Evolutionary conservation across 2,888 invertebrate genomes (phyloP), one percentile per base, ranked within the genome.

Genomic region (Pimpla rufipes): DNA sequence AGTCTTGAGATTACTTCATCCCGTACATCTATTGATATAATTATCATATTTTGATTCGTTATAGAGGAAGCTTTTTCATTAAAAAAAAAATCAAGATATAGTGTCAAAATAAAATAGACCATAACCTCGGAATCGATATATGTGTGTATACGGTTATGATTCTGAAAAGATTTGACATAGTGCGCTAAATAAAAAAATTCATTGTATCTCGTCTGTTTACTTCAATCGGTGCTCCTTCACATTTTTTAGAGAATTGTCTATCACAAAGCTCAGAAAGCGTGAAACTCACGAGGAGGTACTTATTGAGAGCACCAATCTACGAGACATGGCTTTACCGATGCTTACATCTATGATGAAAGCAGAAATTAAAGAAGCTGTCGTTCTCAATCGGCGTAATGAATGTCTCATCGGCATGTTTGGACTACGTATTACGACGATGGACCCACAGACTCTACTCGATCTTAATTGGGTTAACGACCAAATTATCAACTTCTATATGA

Each of bases 401-500:
- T 94, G 97, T 23, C 93, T 97, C 3, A 94, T 95, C 0, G 94
- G 95, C 78, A 94, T 93, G 2, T 95, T 95, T 87, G 93, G 94
- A 10, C 88, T 97, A 42, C 94, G 94, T 83, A 96, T 98, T 11
- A 96, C 95, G 0, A 93, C 97, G 79, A 95, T 95, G 64, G 99
- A 99, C 92, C 95, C 99, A 11, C 94, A 95, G 82, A 98, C 99
- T 0, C 93, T 99, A 23, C 93, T 95, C 0, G 97, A 97, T 0
- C 94, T 97, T 1, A 97, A 97, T 92, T 99, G 99, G 99, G 94
- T 99, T 0, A 99, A 99, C 90, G 99, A 99, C 93, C 97, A 97
- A 91, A 96, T 99, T 0, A 99, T 99, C 57, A 99, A 99, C 93
- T 98, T 98, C 93, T 99, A 99, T 93, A 97, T 99, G 97, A 98